Conservation (phyloP, 2,113 vertebrate genomes). For the Speoplatyrhinus poulsoni region DNA sequence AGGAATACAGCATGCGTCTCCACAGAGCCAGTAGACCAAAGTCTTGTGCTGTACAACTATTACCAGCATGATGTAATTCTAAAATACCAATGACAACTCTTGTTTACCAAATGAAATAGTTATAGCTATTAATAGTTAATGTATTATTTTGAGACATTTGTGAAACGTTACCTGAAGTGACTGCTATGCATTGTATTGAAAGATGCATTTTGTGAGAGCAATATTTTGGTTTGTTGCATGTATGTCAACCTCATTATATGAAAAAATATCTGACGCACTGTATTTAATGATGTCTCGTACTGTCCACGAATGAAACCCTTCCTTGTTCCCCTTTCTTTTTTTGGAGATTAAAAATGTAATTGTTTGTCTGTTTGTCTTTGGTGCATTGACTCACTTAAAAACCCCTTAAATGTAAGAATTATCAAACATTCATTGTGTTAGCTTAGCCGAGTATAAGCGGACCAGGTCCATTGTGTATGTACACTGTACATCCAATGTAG, state of each 20-base stretch:
- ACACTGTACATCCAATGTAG: constrained; percentile 35
- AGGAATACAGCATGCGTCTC: constrained; percentile 1
- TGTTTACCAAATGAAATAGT: neutral
- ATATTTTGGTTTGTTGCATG: constrained; percentile 52
- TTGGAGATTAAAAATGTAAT: constrained; percentile 52
- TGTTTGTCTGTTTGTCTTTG: constrained; percentile 9
- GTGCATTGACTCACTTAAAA: neutral
- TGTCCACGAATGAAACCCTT: constrained; percentile 38
- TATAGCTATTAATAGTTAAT: constrained; percentile 20
- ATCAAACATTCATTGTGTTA: constrained; percentile 24
- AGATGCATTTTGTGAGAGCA: neutral
- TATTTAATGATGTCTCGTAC: constrained; percentile 23
- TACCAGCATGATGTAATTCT: constrained; percentile 43
- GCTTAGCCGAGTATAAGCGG: neutral
- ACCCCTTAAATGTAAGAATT: neutral
- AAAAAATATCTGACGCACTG: constrained; percentile 7
- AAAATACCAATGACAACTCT: constrained; percentile 4
- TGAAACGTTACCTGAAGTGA: constrained; percentile 10
- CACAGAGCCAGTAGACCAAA: neutral
- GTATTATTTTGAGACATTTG: constrained; percentile 25
- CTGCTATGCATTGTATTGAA: neutral
- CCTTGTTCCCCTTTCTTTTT: neutral
- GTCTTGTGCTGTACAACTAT: constrained; percentile 18
- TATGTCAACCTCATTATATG: constrained; percentile 24
- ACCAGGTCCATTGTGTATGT: neutral